Evolutionary conservation across 2,888 invertebrate genomes (phyloP).

Genomic region (Tetragonisca angustula): DNA sequence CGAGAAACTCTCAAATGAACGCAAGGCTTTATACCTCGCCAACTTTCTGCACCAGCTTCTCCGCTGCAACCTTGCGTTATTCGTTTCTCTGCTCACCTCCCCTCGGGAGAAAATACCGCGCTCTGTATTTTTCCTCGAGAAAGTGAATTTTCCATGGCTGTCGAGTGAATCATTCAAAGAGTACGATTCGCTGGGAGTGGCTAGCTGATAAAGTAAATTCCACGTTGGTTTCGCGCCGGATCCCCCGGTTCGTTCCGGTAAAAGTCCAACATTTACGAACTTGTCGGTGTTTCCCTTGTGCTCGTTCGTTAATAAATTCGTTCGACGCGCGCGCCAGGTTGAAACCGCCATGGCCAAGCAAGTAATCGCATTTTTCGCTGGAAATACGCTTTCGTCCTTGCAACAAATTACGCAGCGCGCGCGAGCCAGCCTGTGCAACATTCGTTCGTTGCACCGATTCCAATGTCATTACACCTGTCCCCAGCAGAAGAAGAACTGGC

Average conservation of each 20-base stretch:
- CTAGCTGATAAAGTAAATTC: conserved; percentile 5
- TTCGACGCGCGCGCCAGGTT: conserved; percentile 3
- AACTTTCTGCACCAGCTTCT: not conserved
- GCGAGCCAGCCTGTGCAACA: not conserved
- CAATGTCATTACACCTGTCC: conserved; percentile 53
- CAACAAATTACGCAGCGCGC: conserved; percentile 27
- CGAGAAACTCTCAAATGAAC: too few relatives aligned
- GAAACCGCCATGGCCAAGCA: not conserved
- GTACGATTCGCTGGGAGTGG: not conserved
- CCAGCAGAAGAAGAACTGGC: conserved; percentile 46
- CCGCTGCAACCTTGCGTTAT: not conserved
- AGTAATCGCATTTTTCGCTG: conserved; percentile 20
- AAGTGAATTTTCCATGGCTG: not conserved
- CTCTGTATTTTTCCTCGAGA: too few relatives aligned
- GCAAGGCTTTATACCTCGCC: not conserved
- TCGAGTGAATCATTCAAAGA: not conserved
- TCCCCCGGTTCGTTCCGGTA: not conserved
- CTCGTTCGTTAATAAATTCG: conserved; percentile 36
- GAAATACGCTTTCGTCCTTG: conserved; percentile 21
- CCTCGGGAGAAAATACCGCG: not conserved
- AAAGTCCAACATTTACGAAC: conserved; percentile 40
- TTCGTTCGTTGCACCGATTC: conserved; percentile 37
- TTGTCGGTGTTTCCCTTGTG: not conserved
- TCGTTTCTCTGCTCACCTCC: not conserved
- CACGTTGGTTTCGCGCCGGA: not conserved